A percentile compares a stretch with the other conserved stretches of the same genome.
These are phyloP conservation scores for Sphenodon punctatus DNA, from an alignment of 2,797 vertebrate species.

Conservation along the genomic window DNA sequence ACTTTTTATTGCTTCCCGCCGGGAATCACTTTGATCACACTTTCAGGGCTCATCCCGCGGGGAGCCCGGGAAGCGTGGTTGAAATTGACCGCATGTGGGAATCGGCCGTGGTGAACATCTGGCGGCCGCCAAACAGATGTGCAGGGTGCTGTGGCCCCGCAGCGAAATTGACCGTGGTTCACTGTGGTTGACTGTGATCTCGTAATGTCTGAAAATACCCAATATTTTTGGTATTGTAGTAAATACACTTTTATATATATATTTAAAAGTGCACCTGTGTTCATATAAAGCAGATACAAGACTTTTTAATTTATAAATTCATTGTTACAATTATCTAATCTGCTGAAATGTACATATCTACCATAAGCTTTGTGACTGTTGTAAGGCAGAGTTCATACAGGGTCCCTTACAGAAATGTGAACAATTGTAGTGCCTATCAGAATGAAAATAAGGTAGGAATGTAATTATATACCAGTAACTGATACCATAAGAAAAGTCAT, in stretches of 20 bases:
- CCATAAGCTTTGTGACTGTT: background rate
- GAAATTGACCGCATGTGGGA: too few relatives aligned
- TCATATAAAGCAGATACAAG: background rate
- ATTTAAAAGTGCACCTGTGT: background rate
- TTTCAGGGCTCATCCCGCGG: too few relatives aligned
- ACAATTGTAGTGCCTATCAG: constrained; percentile 5
- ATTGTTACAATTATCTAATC: background rate
- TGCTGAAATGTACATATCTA: background rate
- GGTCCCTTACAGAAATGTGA: constrained; percentile 13
- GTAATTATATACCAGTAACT: constrained; percentile 43
- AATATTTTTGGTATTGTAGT: background rate
- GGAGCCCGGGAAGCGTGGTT: too few relatives aligned
- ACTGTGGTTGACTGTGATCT: too few relatives aligned
- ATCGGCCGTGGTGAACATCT: too few relatives aligned
- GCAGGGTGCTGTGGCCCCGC: too few relatives aligned
- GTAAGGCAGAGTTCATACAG: background rate
- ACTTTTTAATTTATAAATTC: background rate
- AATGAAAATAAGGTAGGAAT: constrained; percentile 46
- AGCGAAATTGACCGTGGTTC: too few relatives aligned
- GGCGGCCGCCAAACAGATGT: too few relatives aligned
- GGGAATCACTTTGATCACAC: too few relatives aligned
- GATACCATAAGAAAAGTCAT: constrained; percentile 46
- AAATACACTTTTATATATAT: background rate
- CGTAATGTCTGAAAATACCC: too few relatives aligned
- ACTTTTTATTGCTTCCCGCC: too few relatives aligned